A percentile compares a stretch with the other conserved stretches of the same genome.
Evolutionary conservation across 2,797 vertebrate species (phyloP).

Genomic region (Siniperca obscura): DNA sequence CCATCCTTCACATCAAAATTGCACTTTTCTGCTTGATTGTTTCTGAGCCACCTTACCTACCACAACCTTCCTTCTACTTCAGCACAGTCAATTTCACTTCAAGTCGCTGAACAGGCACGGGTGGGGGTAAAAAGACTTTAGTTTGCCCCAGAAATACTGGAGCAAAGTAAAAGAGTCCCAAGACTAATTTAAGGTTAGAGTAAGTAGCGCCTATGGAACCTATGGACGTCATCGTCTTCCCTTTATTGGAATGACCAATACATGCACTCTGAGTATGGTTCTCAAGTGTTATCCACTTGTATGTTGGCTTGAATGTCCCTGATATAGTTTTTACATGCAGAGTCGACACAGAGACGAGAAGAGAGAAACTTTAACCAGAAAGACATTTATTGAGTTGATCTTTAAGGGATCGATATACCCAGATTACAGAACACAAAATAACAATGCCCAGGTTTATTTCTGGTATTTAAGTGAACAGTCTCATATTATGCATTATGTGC

Average conservation of each 20-base stretch:
- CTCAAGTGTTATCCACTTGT: too few species aligned
- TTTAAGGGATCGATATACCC: background rate
- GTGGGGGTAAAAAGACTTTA: background rate
- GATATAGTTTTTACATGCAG: too few species aligned
- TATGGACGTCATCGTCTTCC: too few species aligned
- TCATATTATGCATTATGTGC: background rate
- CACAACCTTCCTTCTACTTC: background rate
- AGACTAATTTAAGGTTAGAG: background rate
- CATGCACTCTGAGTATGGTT: background rate
- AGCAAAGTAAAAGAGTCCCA: background rate
- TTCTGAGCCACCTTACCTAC: background rate
- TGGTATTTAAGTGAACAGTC: background rate
- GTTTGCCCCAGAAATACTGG: background rate
- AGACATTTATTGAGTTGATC: background rate
- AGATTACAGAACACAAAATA: background rate
- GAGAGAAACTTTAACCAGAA: background rate
- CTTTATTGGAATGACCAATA: background rate
- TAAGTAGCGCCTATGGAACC: background rate
- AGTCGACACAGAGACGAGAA: too few species aligned
- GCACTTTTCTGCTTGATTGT: background rate
- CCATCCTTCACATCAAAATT: background rate
- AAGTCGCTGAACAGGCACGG: background rate
- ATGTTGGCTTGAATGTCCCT: background rate
- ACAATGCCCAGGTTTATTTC: too few species aligned
- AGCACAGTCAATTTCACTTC: slow-evolving; percentile 4